These are phyloP conservation scores for Gisinianus flammeolus DNA, from an alignment of 2,888 invertebrate species.

Conservation along the genomic window DNA sequence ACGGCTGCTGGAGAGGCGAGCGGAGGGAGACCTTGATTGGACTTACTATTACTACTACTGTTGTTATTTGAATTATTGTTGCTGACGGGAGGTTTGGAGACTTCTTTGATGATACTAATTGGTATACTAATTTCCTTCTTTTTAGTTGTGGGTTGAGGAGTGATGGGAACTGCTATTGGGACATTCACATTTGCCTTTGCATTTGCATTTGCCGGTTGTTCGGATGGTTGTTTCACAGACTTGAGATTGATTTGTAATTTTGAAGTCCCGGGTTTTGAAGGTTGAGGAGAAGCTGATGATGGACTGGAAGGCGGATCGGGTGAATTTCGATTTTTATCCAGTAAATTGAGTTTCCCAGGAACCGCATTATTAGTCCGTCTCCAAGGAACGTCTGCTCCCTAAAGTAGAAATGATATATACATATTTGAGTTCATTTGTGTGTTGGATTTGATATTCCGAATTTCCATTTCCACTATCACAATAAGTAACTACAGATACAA, in stretches of 20 bases:
- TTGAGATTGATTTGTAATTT: constrained; percentile 55
- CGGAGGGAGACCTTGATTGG: not conserved
- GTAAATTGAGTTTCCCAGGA: constrained; percentile 28
- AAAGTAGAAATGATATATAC: too few species aligned
- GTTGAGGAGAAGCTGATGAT: not conserved
- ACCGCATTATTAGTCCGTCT: constrained; percentile 43
- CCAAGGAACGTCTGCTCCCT: constrained; percentile 55
- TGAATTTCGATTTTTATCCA: not conserved
- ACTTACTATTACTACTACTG: constrained; percentile 2
- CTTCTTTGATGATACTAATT: not conserved
- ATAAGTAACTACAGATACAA: too few species aligned
- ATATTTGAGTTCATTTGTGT: too few species aligned
- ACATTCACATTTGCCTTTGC: constrained; percentile 6
- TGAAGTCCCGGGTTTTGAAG: constrained; percentile 39
- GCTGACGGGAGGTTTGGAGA: not conserved
- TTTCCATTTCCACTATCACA: too few species aligned
- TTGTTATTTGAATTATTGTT: not conserved
- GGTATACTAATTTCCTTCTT: constrained; percentile 38
- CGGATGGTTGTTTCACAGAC: constrained; percentile 48
- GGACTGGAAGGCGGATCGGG: not conserved
- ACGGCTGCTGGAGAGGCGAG: not conserved
- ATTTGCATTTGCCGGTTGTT: not conserved
- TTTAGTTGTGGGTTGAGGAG: not conserved
- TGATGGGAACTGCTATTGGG: constrained; percentile 1
- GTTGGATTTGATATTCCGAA: too few species aligned